Base-by-base conservation (phyloP, 2,797 vertebrate species). In the Tadarida brasiliensis region DNA sequence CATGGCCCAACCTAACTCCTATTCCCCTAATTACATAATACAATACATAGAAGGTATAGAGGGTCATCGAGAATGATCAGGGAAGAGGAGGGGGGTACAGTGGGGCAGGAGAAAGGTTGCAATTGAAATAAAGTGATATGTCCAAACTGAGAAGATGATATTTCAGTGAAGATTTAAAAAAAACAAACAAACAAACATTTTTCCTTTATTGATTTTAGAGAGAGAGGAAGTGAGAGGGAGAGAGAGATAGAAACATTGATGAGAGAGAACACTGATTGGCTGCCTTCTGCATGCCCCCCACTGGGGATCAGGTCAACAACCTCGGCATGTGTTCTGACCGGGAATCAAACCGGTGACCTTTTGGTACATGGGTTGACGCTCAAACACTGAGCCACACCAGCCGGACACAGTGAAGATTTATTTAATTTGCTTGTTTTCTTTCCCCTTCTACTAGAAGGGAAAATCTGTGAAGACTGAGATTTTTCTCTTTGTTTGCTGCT, bases 71-170 rank as follows among this genome's bases (percentile, higher is more conserved):
- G 39, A 86, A 51, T 51, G 86, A 86, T 28, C 4, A n/a, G 19
- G 4, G 7, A 67, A 67, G 1, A 73, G 17, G 44, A 51, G 9
- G 33, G 22, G 4, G 15, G 11, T 15, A 63, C 2, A 73, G 3
- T 11, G 17, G 0, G 1, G 0, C 9, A 7, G 7, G 11, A 20
- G 22, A 49, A 14, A 59, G 2, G 11, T 4, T 70, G 1, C 39
- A 74, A 47, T 22, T 51, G 44, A 90, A 83, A n/a, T 26, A 77
- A 22, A 30, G 1, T 74, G 9, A 30, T 44, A 24, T 74, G 28
- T 89, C 7, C 35, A 80, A 63, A 57, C 8, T 19, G 12, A 86
- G 1, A 61, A 68, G 12, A 10, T 35, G 4, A 47, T 49, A 70
- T 35, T 77, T 90, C 63, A 26, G 6, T 39, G 49, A 67, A 39